Evolutionary conservation across 2,888 invertebrate genomes (phyloP), one percentile per base, ranked within the genome.

Genomic region (Brachycybe producta): DNA sequence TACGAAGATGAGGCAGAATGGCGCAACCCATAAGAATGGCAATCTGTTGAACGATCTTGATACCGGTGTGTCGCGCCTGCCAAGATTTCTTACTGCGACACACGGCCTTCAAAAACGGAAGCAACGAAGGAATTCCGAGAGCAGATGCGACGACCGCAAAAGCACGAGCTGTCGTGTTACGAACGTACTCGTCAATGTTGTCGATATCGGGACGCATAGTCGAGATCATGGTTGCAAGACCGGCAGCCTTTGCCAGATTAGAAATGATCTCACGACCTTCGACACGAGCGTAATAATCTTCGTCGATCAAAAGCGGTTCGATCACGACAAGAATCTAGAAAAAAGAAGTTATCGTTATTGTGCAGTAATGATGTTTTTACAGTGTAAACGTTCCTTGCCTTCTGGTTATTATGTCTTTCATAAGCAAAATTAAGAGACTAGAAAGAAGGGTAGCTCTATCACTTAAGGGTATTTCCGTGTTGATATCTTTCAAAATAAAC

Each of bases 101-200:
- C 2, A 98, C 98, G 47, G 98, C 97, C 70, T 97, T 99, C 60
- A 99, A 76, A 70, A 99, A 98, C 0, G 98, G 98, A 57, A 98
- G 70, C 5, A 98, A 72, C 0, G 95, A 94, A 5, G 98, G 98
- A 60, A 98, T 99, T 35, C 94, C 98, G 54, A 99, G 74, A 50
- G 98, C 97, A 2, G 97, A 98, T 2, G 98, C 98, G 1, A 98
- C 98, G 1, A 99, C 98, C n/a, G 98, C 98, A 69, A 99, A 99
- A 0, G 98, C 98, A 62, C 98, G 77, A 4, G 98, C 98, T 0
- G 98, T 99, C 0, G 98, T 99, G 68, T 99, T 99, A 65, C 98
- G 78, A 34, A 99, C 98, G 64, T 99, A 98, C 70, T 97, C 95
- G 68, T 97, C 97, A 61, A 95, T 95, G 66, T 98, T 98, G 70